Percentiles rank a stretch among this genome's conserved stretches.
Evolutionary conservation across 2,888 invertebrate species (phyloP).

Genomic region (Neoitamus cyanurus): DNA sequence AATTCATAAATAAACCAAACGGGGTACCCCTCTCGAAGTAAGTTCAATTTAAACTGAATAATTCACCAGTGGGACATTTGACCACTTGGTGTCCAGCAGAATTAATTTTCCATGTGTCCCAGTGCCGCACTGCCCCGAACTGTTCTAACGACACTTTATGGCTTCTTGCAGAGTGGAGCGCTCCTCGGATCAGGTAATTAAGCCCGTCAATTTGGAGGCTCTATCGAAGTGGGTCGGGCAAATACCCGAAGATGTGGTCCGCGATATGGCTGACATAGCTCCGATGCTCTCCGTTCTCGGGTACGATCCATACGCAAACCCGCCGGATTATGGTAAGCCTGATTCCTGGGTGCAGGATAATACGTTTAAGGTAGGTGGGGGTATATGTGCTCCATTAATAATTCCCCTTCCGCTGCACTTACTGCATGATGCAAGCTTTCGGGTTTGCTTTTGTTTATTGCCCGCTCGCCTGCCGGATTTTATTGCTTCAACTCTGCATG

Average conservation of each 20-base stretch:
- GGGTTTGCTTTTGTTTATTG: background rate
- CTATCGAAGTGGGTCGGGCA: constrained; percentile 92
- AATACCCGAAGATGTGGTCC: constrained; percentile 89
- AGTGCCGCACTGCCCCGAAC: background rate
- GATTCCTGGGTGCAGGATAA: constrained; percentile 80
- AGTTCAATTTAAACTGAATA: constrained; percentile 60
- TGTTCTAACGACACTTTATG: background rate
- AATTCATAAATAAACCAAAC: constrained; percentile 94
- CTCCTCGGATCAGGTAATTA: constrained; percentile 98
- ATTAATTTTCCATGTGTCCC: background rate
- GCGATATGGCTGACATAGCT: constrained; percentile 92
- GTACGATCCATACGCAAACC: constrained; percentile 96
- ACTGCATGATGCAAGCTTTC: background rate
- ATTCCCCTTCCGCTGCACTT: constrained; percentile 47
- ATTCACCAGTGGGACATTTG: background rate
- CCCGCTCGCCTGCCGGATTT: background rate
- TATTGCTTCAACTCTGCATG: background rate
- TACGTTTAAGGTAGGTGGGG: constrained; percentile 67
- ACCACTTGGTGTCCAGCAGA: background rate
- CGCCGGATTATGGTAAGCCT: constrained; percentile 92
- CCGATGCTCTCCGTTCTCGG: constrained; percentile 93
- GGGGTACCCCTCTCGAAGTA: constrained; percentile 96
- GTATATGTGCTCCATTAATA: constrained; percentile 43
- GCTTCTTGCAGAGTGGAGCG: constrained; percentile 84
- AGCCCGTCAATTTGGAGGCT: constrained; percentile 97